Evolutionary conservation across 1,140 invertebrate genomes (phyloP).

Genomic region (Platorchestia sp.): DNA sequence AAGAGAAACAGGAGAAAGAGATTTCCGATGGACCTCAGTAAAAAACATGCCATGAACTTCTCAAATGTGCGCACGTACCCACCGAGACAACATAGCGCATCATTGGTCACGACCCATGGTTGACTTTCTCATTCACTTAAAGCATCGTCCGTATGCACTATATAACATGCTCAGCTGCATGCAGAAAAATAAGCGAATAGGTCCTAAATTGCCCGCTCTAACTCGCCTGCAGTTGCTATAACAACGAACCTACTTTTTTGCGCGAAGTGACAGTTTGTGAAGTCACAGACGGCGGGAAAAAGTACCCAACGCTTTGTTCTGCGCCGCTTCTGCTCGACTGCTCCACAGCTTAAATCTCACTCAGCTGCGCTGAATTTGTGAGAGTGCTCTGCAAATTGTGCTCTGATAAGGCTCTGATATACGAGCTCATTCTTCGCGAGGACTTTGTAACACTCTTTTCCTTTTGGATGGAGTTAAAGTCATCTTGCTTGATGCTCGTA

Average conservation of each 20-base stretch:
- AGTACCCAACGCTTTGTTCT: neutral
- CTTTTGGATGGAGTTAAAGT: neutral
- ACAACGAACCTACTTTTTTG: neutral
- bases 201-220: too few species aligned
- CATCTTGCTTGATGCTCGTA: neutral
- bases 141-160: too few species aligned
- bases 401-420: neutral
- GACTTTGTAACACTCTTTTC: neutral
- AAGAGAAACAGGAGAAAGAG: too few species aligned
- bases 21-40: too few species aligned
- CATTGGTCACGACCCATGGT: too few species aligned
- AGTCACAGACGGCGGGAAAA: too few species aligned
- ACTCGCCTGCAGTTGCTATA: neutral
- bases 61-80: too few species aligned
- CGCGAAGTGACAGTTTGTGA: neutral
- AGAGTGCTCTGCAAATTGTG: neutral
- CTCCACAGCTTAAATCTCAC: neutral
- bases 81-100: neutral
- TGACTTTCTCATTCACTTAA: too few species aligned
- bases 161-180: too few species aligned
- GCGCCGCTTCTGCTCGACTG: neutral
- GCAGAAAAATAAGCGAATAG: too few species aligned
- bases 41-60: too few species aligned
- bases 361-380: neutral
- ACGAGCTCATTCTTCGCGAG: neutral